These are phyloP conservation scores for Melieria picta DNA, from an alignment of 2,888 invertebrate genomes.

Conservation along the genomic window DNA sequence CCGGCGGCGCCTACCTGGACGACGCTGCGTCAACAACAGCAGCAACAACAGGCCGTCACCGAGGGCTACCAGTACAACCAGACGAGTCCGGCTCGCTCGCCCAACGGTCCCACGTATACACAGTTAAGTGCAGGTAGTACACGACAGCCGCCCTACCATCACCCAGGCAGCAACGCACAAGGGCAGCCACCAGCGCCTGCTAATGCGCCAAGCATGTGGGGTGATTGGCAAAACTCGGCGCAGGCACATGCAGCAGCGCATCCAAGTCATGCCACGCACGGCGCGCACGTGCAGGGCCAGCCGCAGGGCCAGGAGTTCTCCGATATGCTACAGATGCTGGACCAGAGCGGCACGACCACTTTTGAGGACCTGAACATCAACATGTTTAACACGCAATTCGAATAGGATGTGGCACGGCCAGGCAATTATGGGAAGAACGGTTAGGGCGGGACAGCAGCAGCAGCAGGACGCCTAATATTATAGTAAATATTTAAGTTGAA, in stretches of 20 bases:
- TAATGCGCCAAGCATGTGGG: conserved; percentile 74
- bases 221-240: conserved; percentile 74
- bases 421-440: too few species aligned
- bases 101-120: conserved; percentile 85
- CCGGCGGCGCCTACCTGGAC: conserved; percentile 67
- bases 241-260: conserved; percentile 66
- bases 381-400: conserved; percentile 88
- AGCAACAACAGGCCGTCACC: conserved; percentile 69
- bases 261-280: conserved; percentile 58
- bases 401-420: conserved; percentile 64
- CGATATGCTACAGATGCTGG: conserved; percentile 93
- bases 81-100: conserved; percentile 84
- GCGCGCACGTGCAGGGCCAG: conserved; percentile 66
- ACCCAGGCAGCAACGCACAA: conserved; percentile 59
- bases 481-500: too few species aligned
- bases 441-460: too few species aligned
- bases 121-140: conserved; percentile 77
- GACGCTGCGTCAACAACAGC: conserved; percentile 56
- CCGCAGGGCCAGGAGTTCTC: conserved; percentile 84
- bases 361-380: conserved; percentile 90
- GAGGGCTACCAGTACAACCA: conserved; percentile 77
- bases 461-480: too few species aligned
- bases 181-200: conserved; percentile 48
- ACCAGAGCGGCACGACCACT: conserved; percentile 82
- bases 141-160: conserved; percentile 67